Base-by-base conservation (phyloP, 2,797 vertebrate genomes). In the Enteromius treurensis region DNA sequence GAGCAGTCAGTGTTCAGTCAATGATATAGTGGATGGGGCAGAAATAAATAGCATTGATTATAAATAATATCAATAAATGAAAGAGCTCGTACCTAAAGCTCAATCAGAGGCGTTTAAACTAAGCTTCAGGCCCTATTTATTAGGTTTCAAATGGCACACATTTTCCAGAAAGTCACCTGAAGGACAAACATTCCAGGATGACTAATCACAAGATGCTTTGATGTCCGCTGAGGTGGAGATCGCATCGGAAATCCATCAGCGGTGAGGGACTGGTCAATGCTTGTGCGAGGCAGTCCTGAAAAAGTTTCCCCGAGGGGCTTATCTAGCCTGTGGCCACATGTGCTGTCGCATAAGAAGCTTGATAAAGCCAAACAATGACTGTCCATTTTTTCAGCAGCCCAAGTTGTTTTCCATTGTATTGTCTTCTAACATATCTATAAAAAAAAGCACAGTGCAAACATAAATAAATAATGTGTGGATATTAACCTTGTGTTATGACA, bases 161-260 rank as follows among this genome's bases (percentile, higher is more conserved):
- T n/a, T 67, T 73, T 77, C 69, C 47, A 71, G 51, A 81, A 87
- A 45, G 51, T 49, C 37, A 60, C 15, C 11, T 67, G 21, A 84
- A 78, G 82, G 76, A 80, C 71, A 40, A 64, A n/a, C 62, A 32
- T 45, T 71, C 14, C 55, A 80, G 70, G 70, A 84, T 53, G 70
- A 84, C 34, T 70, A 79, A 84, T 60, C 71, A 47, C 69, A 80
- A 47, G 67, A n/a, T 0, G 23, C 69, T 69, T 40, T 69, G 81
- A 84, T 73, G 71, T 84, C 76, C 58, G 17, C 77, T 62, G 71
- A 86, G 82, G 55, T 80, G 79, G 76, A 77, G 71, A 84, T 68
- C 55, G 3, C 55, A 77, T 68, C 32, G 67, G 49, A 73, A 82
- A 84, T 71, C 49, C 23, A 70, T 60, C 49, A 42, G 37, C 47